A percentile compares a stretch with the other conserved stretches of the same genome.
phyloP scores from a whole-genome alignment of 2,888 invertebrate genomes.

The Shargacucullia verbasci region DNA sequence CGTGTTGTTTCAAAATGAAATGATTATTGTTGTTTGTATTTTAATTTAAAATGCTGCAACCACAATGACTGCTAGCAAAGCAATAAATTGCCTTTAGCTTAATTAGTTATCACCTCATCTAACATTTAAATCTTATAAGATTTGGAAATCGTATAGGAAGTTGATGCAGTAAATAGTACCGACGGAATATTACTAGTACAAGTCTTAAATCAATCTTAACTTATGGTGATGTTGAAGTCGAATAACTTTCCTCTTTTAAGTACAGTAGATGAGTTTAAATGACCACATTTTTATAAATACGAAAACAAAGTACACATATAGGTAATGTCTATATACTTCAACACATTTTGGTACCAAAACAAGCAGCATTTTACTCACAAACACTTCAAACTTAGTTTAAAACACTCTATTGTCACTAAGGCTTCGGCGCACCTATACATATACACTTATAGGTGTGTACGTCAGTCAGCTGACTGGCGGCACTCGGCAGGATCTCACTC shows the following conservation, averaged over 20 bases:
- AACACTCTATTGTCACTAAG: slow-evolving; percentile 57
- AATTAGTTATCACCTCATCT: too few relatives aligned
- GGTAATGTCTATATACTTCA: slow-evolving; percentile 28
- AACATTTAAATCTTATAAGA: slow-evolving; percentile 1
- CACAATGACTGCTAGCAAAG: too few relatives aligned
- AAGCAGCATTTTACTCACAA: slow-evolving; percentile 20
- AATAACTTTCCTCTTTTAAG: too few relatives aligned
- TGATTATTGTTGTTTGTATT: too few relatives aligned
- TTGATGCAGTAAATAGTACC: background rate
- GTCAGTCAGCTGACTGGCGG: slow-evolving; percentile 63
- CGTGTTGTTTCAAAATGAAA: too few relatives aligned
- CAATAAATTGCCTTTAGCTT: too few relatives aligned
- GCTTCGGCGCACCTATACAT: slow-evolving; percentile 41
- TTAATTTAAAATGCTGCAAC: too few relatives aligned
- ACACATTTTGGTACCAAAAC: slow-evolving; percentile 7
- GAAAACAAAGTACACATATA: slow-evolving; percentile 5
- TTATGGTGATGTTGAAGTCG: too few relatives aligned
- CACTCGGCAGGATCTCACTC: slow-evolving; percentile 49
- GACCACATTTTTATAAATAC: too few relatives aligned
- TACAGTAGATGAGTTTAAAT: too few relatives aligned
- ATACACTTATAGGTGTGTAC: slow-evolving; percentile 39
- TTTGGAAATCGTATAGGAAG: slow-evolving; percentile 10
- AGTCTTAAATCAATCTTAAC: background rate
- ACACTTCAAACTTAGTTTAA: slow-evolving; percentile 40
- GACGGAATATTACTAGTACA: slow-evolving; percentile 14